These are phyloP conservation scores for Carlito syrichta DNA, from an alignment of 2,113 vertebrate species.

Conservation along the genomic window DNA sequence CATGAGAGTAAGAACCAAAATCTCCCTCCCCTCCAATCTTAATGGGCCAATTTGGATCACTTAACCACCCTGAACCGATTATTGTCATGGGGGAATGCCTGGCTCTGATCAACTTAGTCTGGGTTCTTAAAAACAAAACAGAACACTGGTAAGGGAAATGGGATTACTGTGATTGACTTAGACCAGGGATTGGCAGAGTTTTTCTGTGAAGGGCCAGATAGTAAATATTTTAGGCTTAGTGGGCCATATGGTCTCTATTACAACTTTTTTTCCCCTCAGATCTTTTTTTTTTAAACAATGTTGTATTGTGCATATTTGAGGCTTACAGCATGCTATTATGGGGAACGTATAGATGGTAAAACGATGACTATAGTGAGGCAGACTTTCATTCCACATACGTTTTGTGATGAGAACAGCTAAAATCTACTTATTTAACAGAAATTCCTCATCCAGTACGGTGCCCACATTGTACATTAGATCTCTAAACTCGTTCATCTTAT, in stretches of 20 bases:
- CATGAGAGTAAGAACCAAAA: background rate
- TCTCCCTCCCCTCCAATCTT: background rate
- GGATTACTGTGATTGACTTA: background rate
- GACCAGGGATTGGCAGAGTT: background rate
- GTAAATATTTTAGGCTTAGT: constrained; percentile 33
- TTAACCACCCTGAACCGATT: background rate
- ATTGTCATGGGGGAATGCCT: background rate
- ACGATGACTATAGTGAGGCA: background rate
- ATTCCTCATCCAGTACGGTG: background rate
- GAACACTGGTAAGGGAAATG: background rate
- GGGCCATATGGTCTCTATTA: background rate
- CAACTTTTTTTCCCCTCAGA: background rate
- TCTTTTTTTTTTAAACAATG: background rate
- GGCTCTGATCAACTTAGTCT: background rate
- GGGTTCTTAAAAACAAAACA: background rate
- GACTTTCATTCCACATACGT: background rate
- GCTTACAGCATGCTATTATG: background rate
- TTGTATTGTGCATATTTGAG: background rate
- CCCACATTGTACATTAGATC: background rate
- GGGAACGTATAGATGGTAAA: background rate
- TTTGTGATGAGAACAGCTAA: background rate
- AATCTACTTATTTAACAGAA: background rate
- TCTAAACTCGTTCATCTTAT: background rate
- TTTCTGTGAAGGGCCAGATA: background rate
- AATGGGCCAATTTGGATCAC: background rate